These are phyloP conservation scores for Agrotis puta DNA, from an alignment of 2,888 invertebrate species.

Conservation along the genomic window DNA sequence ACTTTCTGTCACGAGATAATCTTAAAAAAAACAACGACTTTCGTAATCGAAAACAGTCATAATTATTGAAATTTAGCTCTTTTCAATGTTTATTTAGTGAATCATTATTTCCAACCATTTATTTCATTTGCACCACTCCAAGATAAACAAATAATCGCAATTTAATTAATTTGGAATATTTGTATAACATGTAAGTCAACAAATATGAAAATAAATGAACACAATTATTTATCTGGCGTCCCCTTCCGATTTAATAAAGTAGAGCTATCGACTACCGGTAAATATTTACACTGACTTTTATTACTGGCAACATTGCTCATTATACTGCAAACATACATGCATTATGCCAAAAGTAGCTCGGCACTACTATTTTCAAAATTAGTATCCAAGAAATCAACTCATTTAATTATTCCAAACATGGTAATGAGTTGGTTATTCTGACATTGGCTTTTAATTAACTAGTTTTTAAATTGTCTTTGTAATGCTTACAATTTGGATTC, in stretches of 20 bases:
- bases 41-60: too few relatives aligned
- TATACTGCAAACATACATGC: conserved; percentile 13
- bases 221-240: conserved; percentile 49
- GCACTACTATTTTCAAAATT: too few relatives aligned
- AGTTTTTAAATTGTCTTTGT: too few relatives aligned
- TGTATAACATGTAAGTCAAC: conserved; percentile 38
- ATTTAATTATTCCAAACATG: not conserved
- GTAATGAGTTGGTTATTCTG: too few relatives aligned
- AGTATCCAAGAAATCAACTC: not conserved
- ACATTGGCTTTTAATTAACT: too few relatives aligned
- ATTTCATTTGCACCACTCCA: conserved; percentile 9
- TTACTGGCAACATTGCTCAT: conserved; percentile 26
- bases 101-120: not conserved
- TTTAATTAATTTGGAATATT: conserved; percentile 50
- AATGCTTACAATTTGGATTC: too few relatives aligned
- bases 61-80: too few relatives aligned
- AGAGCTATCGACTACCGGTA: conserved; percentile 26
- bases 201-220: conserved; percentile 49
- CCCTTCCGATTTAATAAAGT: conserved; percentile 61
- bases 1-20: too few relatives aligned
- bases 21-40: too few relatives aligned
- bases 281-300: conserved; percentile 50
- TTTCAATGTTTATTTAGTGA: not conserved
- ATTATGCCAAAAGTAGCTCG: too few relatives aligned
- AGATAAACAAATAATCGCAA: not conserved